These are phyloP conservation scores for Embidobia sp. DNA, from an alignment of 2,888 invertebrate species.

Conservation along the genomic window DNA sequence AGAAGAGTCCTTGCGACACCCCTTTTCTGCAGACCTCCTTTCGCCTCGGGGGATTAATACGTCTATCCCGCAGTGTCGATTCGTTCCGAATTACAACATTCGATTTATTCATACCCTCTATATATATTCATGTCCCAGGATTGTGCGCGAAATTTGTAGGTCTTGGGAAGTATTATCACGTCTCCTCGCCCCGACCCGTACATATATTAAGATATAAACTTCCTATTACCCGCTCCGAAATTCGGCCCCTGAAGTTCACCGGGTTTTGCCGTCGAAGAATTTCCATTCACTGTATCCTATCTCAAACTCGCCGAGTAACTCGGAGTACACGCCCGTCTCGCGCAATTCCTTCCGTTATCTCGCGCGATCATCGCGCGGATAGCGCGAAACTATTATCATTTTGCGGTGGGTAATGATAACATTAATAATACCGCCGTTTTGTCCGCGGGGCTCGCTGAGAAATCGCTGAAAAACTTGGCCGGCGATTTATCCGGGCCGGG, in stretches of 20 bases:
- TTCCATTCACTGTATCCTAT: conserved; percentile 12
- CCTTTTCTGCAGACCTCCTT: conserved; percentile 6
- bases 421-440: conserved; percentile 19
- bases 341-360: conserved; percentile 1
- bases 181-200: not conserved
- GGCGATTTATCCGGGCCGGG: conserved; percentile 34
- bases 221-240: conserved; percentile 14
- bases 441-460: conserved; percentile 19
- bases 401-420: conserved; percentile 18
- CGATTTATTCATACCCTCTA: conserved; percentile 51
- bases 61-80: conserved; percentile 29
- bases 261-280: conserved; percentile 22
- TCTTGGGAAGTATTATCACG: conserved; percentile 29
- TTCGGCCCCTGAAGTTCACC: conserved; percentile 17
- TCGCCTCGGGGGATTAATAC: conserved; percentile 34
- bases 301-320: conserved; percentile 3
- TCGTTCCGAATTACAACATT: conserved; percentile 52
- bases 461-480: conserved; percentile 24
- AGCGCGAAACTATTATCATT: conserved; percentile 43
- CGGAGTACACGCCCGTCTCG: not conserved
- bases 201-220: conserved; percentile 49
- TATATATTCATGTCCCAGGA: conserved; percentile 34
- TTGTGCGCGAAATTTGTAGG: conserved; percentile 38
- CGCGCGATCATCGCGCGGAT: conserved; percentile 32
- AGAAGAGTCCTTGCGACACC: conserved; percentile 21